A percentile compares a stretch with the other conserved stretches of the same genome.
Evolutionary conservation across 2,888 invertebrate species (phyloP).

Genomic region (Axea sp.): DNA sequence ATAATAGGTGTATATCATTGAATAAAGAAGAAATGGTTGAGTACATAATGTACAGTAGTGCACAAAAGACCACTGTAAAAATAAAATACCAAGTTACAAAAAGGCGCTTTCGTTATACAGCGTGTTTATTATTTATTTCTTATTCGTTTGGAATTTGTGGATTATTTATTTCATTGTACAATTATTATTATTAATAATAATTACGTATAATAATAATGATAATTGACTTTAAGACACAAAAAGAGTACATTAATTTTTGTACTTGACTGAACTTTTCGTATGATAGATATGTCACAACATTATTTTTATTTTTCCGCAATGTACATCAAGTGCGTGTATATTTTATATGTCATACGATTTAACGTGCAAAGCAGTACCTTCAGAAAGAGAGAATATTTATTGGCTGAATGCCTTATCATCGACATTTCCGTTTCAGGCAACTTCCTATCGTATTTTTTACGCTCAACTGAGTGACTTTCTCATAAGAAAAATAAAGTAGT

Average conservation of each 20-base stretch:
- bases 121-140: too few relatives aligned
- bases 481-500: conserved; percentile 48
- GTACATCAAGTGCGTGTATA: conserved; percentile 14
- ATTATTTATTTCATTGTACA: too few relatives aligned
- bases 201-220: too few relatives aligned
- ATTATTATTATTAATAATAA: too few relatives aligned
- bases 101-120: too few relatives aligned
- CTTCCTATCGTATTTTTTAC: conserved; percentile 63
- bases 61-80: too few relatives aligned
- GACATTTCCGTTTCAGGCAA: conserved; percentile 62
- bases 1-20: conserved; percentile 33
- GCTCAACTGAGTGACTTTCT: conserved; percentile 60
- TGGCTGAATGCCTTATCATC: conserved; percentile 58
- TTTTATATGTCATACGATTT: conserved; percentile 27
- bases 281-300: not conserved
- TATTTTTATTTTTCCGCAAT: not conserved
- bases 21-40: conserved; percentile 6
- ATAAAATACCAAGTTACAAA: too few relatives aligned
- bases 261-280: too few relatives aligned
- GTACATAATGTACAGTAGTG: not conserved
- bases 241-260: too few relatives aligned
- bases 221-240: too few relatives aligned
- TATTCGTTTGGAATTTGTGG: too few relatives aligned
- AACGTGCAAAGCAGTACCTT: conserved; percentile 21
- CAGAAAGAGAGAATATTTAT: conserved; percentile 46